A percentile compares a stretch with the other conserved stretches of the same genome.
These are phyloP conservation scores for Solenopsis invicta DNA, from an alignment of 1,140 invertebrate species.

Conservation along the genomic window DNA sequence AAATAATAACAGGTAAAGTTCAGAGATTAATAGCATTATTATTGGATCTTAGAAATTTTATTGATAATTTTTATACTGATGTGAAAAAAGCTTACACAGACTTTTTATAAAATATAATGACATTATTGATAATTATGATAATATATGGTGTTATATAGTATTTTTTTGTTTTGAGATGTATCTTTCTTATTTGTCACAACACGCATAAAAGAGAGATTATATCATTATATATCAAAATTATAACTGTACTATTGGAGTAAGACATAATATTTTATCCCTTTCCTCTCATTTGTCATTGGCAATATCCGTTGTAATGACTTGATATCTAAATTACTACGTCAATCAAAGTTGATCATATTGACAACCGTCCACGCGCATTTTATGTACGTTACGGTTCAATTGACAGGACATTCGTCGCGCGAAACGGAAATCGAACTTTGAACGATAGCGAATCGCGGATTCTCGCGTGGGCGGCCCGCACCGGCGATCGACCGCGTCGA, in stretches of 20 bases:
- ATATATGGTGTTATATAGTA: too few species aligned
- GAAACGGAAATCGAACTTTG: conserved; percentile 65
- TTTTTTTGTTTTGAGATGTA: background rate
- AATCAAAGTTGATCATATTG: conserved; percentile 30
- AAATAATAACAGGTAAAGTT: background rate
- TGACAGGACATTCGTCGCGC: conserved; percentile 47
- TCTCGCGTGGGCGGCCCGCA: conserved; percentile 64
- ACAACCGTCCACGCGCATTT: conserved; percentile 30
- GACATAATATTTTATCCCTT: background rate
- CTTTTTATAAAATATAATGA: background rate
- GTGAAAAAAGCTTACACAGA: background rate
- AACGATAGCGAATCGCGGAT: conserved; percentile 67
- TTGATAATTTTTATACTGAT: background rate
- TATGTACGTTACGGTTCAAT: conserved; percentile 49
- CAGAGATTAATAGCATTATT: background rate
- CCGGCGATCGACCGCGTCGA: conserved; percentile 52
- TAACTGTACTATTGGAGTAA: background rate
- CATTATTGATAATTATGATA: background rate
- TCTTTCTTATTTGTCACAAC: background rate
- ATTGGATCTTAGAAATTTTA: background rate
- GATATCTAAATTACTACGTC: conserved; percentile 58
- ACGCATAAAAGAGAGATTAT: background rate
- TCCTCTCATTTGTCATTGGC: background rate
- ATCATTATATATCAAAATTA: background rate
- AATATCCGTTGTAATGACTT: conserved; percentile 10